Percentiles rank a stretch among this genome's conserved stretches.
phyloP scores from a whole-genome alignment of 1,140 invertebrate species.

The Rhizoglyphus robini region DNA sequence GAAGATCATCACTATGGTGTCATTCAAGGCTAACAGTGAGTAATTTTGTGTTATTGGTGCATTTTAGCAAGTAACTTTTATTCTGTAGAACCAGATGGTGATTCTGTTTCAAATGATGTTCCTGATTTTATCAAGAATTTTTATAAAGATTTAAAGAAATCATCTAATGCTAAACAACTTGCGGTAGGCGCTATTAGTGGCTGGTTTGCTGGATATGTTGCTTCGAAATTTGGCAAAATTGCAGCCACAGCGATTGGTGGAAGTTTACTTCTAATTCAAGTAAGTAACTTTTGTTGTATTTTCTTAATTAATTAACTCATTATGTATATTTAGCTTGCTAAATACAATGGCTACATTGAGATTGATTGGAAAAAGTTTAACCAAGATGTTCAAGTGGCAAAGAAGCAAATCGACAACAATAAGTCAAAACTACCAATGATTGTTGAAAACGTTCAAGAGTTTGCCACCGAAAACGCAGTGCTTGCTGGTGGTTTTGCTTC shows the following conservation, averaged over 20 bases:
- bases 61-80: not conserved
- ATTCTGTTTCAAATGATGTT: not conserved
- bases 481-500: constrained; percentile 65
- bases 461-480: constrained; percentile 57
- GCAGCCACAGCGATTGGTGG: constrained; percentile 74
- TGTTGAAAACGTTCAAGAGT: constrained; percentile 61
- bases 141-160: constrained; percentile 53
- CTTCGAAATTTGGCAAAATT: constrained; percentile 79
- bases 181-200: constrained; percentile 68
- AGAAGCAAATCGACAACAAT: constrained; percentile 59
- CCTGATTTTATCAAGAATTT: not conserved
- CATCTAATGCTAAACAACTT: constrained; percentile 70
- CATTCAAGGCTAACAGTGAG: not conserved
- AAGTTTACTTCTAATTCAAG: constrained; percentile 70
- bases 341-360: constrained; percentile 79
- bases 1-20: too few species aligned
- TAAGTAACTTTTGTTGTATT: constrained; percentile 31
- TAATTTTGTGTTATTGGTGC: not conserved
- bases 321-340: constrained; percentile 40
- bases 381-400: constrained; percentile 27
- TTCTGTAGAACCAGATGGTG: not conserved
- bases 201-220: constrained; percentile 75
- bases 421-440: constrained; percentile 50
- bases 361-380: constrained; percentile 69
- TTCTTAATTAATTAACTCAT: not conserved